Evolutionary conservation across 2,888 invertebrate species (phyloP), one percentile per base, ranked within the genome.

Genomic region (Dichetophora obliterata): DNA sequence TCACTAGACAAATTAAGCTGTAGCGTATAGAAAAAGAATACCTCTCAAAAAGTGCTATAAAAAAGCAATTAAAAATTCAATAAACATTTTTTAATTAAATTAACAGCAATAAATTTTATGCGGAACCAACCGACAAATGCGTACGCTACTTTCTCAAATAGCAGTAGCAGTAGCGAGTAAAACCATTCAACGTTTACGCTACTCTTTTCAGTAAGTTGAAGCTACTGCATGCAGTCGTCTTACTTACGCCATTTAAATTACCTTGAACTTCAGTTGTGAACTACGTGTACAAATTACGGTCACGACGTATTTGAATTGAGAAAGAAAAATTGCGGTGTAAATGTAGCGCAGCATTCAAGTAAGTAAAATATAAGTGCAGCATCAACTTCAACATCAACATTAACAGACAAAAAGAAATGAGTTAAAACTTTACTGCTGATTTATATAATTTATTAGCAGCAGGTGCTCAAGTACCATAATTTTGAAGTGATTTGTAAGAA

Each of bases 391-490:
- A 19, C 5, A 11, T n/a, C n/a, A 31, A 34, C 34, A 27, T 27
- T 34, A n/a, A 16, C 63, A 31, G 5, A n/a, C 2, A 14, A 11
- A 24, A n/a, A 37, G n/a, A 22, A 19, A 22, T 6, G 54, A 22
- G 31, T 16, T 31, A 37, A 11, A 37, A 19, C 43, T 66, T 66
- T 37, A 66, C 11, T 43, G 66, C 52, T 54, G 24, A 16, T 27
- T 50, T 52, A 31, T 52, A 27, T n/a, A 69, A 69, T 69, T 69
- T 69, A 69, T 31, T n/a, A 52, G 31, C 31, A 69, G 52, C 69
- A 69, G 69, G 69, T 69, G 69, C 68, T 5, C 52, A 54, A 54
- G 37, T 65, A 66, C n/a, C 37, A 52, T 69, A 11, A 69, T 52
- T 31, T 52, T 31, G 54, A 16, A 6, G 50, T 50, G 68, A 68